A percentile compares a stretch with the other conserved stretches of the same genome.
Conservation (phyloP, 2,888 invertebrate species). For the Drosophila paracracens region DNA sequence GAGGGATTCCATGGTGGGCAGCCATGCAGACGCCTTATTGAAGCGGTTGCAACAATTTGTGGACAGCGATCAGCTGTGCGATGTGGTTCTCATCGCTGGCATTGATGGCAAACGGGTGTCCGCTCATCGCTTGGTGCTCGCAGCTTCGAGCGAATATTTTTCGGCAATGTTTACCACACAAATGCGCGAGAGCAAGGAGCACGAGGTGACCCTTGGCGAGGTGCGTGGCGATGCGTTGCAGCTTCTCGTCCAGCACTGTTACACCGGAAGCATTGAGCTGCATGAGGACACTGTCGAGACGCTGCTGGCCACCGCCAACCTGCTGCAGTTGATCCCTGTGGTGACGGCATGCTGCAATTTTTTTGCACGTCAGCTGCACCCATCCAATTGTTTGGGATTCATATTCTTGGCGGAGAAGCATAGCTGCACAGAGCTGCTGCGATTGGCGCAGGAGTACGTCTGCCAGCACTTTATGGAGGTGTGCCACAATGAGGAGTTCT, state of each 20-base stretch:
- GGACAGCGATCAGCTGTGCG: neutral
- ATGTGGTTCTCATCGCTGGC: neutral
- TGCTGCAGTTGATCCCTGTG: slow-evolving; percentile 93
- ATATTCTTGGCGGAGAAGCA: slow-evolving; percentile 96
- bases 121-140: slow-evolving; percentile 94
- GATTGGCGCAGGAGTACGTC: slow-evolving; percentile 93
- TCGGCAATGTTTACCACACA: slow-evolving; percentile 97
- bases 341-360: slow-evolving; percentile 96
- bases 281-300: slow-evolving; percentile 82
- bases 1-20: neutral
- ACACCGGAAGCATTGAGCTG: too few relatives aligned
- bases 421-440: slow-evolving; percentile 92
- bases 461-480: slow-evolving; percentile 92
- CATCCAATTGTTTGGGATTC: slow-evolving; percentile 97
- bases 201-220: slow-evolving; percentile 93
- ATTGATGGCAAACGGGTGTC: slow-evolving; percentile 86
- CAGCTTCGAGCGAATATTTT: slow-evolving; percentile 97
- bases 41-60: neutral
- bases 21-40: neutral
- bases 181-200: slow-evolving; percentile 92
- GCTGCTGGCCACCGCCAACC: slow-evolving; percentile 93
- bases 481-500: slow-evolving; percentile 85
- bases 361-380: slow-evolving; percentile 91
- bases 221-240: slow-evolving; percentile 85
- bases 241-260: too few relatives aligned